Evolutionary conservation across 2,888 invertebrate species (phyloP).

Genomic region (Ormia ochracea): DNA sequence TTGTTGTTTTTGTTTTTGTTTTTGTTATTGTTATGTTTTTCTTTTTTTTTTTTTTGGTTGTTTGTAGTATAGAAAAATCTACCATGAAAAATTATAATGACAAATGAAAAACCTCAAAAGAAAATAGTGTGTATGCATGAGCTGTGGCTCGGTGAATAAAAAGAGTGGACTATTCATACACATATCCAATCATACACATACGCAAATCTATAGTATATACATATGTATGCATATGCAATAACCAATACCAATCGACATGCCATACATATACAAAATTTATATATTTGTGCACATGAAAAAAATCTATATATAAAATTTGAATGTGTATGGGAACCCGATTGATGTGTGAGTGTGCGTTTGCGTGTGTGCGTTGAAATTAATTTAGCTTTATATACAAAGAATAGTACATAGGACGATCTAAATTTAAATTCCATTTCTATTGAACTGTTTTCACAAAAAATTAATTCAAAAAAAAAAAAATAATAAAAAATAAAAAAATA

Average conservation of each 20-base stretch:
- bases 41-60: too few relatives aligned
- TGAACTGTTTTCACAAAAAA: not conserved
- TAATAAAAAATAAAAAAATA: not conserved
- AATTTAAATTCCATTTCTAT: slow-evolving; percentile 19
- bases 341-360: not conserved
- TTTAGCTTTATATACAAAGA: not conserved
- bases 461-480: slow-evolving; percentile 8
- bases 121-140: slow-evolving; percentile 1
- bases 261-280: too few relatives aligned
- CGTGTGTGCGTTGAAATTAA: not conserved
- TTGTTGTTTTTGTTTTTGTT: slow-evolving; percentile 12
- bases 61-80: too few relatives aligned
- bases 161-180: slow-evolving; percentile 12
- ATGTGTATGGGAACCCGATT: too few relatives aligned
- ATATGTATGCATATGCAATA: not conserved
- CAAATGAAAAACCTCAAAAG: slow-evolving; percentile 5
- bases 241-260: too few relatives aligned
- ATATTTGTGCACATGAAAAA: too few relatives aligned
- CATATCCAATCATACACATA: not conserved
- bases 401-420: slow-evolving; percentile 21
- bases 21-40: too few relatives aligned
- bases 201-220: not conserved
- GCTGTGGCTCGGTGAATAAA: slow-evolving; percentile 20
- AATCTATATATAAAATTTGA: too few relatives aligned
- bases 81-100: slow-evolving; percentile 22